phyloP scores from a whole-genome alignment of 2,888 invertebrate genomes.

The Chloroclysta siterata region DNA sequence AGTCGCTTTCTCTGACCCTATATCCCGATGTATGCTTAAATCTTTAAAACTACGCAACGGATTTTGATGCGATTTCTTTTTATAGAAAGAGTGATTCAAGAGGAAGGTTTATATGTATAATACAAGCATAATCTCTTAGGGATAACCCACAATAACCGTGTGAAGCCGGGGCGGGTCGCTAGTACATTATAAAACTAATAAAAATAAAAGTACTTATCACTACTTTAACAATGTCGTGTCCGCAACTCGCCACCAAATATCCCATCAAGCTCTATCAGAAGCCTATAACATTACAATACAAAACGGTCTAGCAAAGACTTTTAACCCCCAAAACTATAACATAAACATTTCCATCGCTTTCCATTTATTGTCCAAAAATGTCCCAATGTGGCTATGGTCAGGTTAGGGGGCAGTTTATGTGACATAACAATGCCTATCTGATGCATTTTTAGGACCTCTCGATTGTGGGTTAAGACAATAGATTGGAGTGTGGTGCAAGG shows the following conservation, averaged over 20 bases:
- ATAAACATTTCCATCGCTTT: constrained; percentile 40
- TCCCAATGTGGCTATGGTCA: constrained; percentile 21
- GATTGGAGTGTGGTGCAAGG: constrained; percentile 49
- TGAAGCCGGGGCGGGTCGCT: too few species aligned
- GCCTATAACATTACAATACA: constrained; percentile 31
- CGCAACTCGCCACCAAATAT: background rate
- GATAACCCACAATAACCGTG: too few species aligned
- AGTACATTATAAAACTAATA: too few species aligned
- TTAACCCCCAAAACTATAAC: constrained; percentile 33
- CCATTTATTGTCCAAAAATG: constrained; percentile 34
- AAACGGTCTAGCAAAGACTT: constrained; percentile 16
- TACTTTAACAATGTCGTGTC: background rate
- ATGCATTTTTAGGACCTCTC: constrained; percentile 75
- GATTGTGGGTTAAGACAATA: constrained; percentile 80
- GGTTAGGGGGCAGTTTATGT: constrained; percentile 73
- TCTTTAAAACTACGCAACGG: too few species aligned
- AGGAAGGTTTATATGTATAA: too few species aligned
- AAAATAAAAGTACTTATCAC: too few species aligned
- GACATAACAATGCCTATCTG: constrained; percentile 67
- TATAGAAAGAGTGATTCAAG: too few species aligned
- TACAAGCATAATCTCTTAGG: too few species aligned
- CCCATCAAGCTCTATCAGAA: constrained; percentile 17
- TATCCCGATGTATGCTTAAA: too few species aligned
- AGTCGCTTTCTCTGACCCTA: too few species aligned
- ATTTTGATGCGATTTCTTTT: too few species aligned